Base-by-base conservation (phyloP, 2,113 vertebrate genomes). In the Oreochromis tanganicae region DNA sequence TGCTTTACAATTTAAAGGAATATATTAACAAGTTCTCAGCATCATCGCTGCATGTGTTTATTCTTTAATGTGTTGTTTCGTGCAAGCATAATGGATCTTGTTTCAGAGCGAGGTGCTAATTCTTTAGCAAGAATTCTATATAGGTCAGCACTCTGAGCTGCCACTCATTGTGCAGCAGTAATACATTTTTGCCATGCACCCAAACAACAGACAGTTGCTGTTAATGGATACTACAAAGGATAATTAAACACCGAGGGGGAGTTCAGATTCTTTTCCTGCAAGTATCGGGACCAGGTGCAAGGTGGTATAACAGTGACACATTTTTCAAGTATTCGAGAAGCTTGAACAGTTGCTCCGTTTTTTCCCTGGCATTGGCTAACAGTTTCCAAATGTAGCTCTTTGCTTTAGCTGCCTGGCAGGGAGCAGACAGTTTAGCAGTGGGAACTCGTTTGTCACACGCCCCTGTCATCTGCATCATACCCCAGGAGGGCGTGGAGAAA, bases 361-460 rank as follows among this genome's bases (percentile, higher is more conserved):
- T 87, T 38, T 66, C 34, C 16, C 52, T 86, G 46, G 80, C 86
- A 32, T 88, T 89, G 61, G 79, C 54, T 86, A 86, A 88, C 89
- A 83, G 52, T 87, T 88, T 86, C 84, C 85, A 88, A 94, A 94
- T 55, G 89, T 86, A 82, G 83, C 93, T 88, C 85, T 90, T 92
- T 91, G 89, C 91, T 92, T 85, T 89, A 43, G 90, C 88, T 63
- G 87, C 91, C 87, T 93, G 91, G 94, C 90, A 92, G 90, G 89
- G 89, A 89, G 88, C 88, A 88, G 91, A 91, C 92, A 91, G 91
- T 92, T 94, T 93, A 92, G 91, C 84, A 81, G 80, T 56, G 89
- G 91, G 85, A 84, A 85, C 93, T 94, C 87, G 85, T 95, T 96
- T 93, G 95, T 96, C 94, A 95, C 88, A 87, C 73, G 32, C 83